Percentiles rank a stretch among this genome's conserved stretches.
Evolutionary conservation across 2,113 vertebrate genomes (phyloP).

Genomic region (Vombatus ursinus): DNA sequence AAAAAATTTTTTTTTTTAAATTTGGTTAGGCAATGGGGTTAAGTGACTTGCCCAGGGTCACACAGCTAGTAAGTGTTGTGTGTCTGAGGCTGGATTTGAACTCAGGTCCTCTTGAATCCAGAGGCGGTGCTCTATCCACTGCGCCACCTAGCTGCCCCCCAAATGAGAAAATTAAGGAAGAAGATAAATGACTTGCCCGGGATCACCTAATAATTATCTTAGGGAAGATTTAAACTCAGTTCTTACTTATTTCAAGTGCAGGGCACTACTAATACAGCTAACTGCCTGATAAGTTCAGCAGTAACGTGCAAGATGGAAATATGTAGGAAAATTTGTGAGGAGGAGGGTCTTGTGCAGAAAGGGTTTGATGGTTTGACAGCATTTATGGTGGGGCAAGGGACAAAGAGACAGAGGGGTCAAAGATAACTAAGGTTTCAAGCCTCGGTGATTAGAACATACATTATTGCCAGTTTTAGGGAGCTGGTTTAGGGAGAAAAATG

Average conservation of each 20-base stretch:
- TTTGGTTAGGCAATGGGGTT: too few relatives aligned
- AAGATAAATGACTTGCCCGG: background rate
- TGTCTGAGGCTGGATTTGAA: too few relatives aligned
- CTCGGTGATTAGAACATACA: background rate
- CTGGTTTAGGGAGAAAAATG: background rate
- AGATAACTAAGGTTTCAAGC: background rate
- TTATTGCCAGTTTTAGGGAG: background rate
- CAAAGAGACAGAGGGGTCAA: background rate
- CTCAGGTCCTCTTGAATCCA: too few relatives aligned
- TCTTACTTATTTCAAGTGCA: background rate
- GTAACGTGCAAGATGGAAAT: background rate
- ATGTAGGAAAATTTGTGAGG: background rate
- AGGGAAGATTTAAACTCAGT: background rate
- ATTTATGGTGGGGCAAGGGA: background rate
- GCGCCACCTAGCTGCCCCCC: too few relatives aligned
- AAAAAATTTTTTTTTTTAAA: too few relatives aligned
- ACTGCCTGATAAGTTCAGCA: background rate
- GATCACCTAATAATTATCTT: background rate
- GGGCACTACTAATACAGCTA: background rate
- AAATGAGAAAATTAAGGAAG: background rate
- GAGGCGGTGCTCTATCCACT: too few relatives aligned
- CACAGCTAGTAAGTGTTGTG: too few relatives aligned
- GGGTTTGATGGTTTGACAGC: background rate
- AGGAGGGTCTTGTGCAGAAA: background rate
- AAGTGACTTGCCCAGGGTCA: too few relatives aligned